Conservation (phyloP, 2,113 vertebrate genomes). For the Otocyon megalotis region DNA sequence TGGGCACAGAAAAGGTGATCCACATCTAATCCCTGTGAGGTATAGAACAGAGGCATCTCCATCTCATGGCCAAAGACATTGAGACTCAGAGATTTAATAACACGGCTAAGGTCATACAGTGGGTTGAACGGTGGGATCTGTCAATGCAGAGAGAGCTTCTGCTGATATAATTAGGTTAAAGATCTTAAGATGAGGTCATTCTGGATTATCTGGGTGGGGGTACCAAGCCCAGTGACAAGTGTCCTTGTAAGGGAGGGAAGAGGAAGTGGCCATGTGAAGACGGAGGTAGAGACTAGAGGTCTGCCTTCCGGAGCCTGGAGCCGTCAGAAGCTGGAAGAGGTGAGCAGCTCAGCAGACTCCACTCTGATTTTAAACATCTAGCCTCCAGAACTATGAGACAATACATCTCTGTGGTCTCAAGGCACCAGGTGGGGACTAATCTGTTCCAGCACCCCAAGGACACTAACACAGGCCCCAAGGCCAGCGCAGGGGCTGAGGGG, state of each 20-base stretch:
- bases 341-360: rapidly evolving
- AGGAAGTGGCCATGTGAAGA: neutral
- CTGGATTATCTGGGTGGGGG: neutral
- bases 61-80: neutral
- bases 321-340: neutral
- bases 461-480: neutral
- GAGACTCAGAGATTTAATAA: neutral
- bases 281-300: neutral
- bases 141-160: neutral
- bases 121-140: neutral
- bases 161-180: neutral
- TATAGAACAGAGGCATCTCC: rapidly evolving
- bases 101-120: neutral
- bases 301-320: no score
- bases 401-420: neutral
- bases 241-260: neutral
- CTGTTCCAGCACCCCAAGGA: neutral
- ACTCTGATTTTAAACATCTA: neutral
- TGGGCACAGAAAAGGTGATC: neutral
- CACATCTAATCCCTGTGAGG: rapidly evolving
- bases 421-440: neutral
- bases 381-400: neutral
- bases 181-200: neutral
- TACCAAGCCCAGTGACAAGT: neutral
- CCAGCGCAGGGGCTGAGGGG: neutral